Evolutionary conservation across 2,113 vertebrate species (phyloP), one percentile per base, ranked within the genome.

Genomic region (Peucedramus taeniatus): DNA sequence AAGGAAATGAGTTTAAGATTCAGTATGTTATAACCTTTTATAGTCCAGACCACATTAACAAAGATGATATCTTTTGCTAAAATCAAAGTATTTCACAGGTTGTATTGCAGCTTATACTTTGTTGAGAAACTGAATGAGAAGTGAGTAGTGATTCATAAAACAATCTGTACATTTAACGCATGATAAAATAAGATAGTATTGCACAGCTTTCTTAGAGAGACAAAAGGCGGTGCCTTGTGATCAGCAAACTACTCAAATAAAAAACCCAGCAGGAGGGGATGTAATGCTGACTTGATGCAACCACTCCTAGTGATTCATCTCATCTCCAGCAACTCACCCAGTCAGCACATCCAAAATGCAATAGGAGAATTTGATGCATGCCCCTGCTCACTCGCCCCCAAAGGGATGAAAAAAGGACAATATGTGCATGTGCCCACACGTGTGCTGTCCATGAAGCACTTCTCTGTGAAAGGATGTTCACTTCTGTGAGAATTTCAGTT

Each of bases 1-100:
- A 97, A 97, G 79, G 94, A 97, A 98, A 97, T 84, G 45, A 97
- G 87, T 87, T 98, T 88, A 94, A 95, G 87, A 79, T 70, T 96
- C 82, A 56, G 49, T 77, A 80, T 44, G 83, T 89, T 96, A 93
- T 35, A 94, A 92, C n/a, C n/a, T n/a, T n/a, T n/a, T n/a, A n/a
- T n/a, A n/a, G 70, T 78, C 94, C 92, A 91, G 90, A 90, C 56
- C 70, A 90, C 4, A 2, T 83, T 71, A 93, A 88, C 95, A 97
- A 97, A 91, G 79, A 86, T 70, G 83, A 54, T 93, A 69, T 10
- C 75, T 85, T 90, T 87, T 64, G 33, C 83, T 91, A 96, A 81
- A 70, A 94, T 50, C 21, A 27, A 87, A 93, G 40, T 50, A 81
- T 72, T 97, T 97, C 89, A 84, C 94, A 83, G 95, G 94, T 88